These are phyloP conservation scores for Achlya flavicornis DNA, from an alignment of 2,888 invertebrate species.

Conservation along the genomic window DNA sequence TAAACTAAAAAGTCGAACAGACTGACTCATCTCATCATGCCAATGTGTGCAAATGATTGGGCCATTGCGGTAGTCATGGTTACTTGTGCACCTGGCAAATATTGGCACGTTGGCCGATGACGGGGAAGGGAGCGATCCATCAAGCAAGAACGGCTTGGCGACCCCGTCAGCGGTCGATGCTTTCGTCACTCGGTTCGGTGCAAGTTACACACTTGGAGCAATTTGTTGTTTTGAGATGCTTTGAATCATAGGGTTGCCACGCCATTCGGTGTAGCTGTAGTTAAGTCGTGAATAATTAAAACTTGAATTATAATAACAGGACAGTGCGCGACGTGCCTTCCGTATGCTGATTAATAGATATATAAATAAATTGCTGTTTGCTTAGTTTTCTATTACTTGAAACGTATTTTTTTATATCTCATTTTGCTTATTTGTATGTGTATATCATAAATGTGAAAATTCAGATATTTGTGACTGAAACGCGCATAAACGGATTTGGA, in stretches of 20 bases:
- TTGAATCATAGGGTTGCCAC: not conserved
- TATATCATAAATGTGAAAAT: no score
- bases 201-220: constrained; percentile 17
- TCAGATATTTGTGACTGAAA: no score
- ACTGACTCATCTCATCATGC: constrained; percentile 48
- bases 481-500: no score
- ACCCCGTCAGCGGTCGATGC: constrained; percentile 42
- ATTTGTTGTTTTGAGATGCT: not conserved
- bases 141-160: constrained; percentile 31
- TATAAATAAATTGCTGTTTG: no score
- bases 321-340: no score
- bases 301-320: not conserved
- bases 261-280: not conserved
- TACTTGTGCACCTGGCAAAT: constrained; percentile 21
- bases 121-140: constrained; percentile 35
- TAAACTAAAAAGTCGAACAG: constrained; percentile 18
- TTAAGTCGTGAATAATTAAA: not conserved
- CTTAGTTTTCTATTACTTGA: no score
- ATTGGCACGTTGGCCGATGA: constrained; percentile 21
- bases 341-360: no score
- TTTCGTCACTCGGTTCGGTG: constrained; percentile 42
- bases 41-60: constrained; percentile 16
- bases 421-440: no score
- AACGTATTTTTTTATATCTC: no score
- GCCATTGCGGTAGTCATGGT: not conserved